Evolutionary conservation across 2,113 vertebrate species (phyloP).

Genomic region (Chloropsis cyanopogon): DNA sequence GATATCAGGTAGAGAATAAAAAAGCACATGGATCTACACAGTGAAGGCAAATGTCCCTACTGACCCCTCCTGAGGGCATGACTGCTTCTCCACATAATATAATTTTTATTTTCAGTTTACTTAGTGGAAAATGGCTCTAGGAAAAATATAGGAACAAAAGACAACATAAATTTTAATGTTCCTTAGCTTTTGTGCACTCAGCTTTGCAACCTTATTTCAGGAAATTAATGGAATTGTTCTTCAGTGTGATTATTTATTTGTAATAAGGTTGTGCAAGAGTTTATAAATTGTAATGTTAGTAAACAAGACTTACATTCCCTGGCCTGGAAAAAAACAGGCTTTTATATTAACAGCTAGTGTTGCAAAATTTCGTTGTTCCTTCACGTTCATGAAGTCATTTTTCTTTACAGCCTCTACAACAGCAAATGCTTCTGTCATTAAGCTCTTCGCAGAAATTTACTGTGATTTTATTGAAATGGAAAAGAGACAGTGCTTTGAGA

Average conservation of each 20-base stretch:
- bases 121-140: not conserved
- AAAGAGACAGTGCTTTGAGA: not conserved
- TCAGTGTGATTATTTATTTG: slow-evolving; percentile 4
- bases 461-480: slow-evolving; percentile 32
- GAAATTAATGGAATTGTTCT: slow-evolving; percentile 27
- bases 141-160: not conserved
- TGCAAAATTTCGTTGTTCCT: not conserved
- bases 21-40: not conserved
- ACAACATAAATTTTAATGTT: not conserved
- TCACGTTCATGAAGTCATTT: not conserved
- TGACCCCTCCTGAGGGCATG: not conserved
- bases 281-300: not conserved
- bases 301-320: not conserved
- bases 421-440: slow-evolving; percentile 48
- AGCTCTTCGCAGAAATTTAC: slow-evolving; percentile 9
- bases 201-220: not conserved
- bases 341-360: not conserved
- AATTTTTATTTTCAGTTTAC: not conserved
- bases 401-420: slow-evolving; percentile 21
- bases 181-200: not conserved
- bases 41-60: not conserved
- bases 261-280: not conserved
- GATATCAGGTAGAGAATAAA: not conserved
- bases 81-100: not conserved
- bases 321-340: not conserved